A percentile compares a stretch with the other conserved stretches of the same genome.
Conservation (phyloP, 2,113 vertebrate species). For the Lepidothrix coronata region DNA sequence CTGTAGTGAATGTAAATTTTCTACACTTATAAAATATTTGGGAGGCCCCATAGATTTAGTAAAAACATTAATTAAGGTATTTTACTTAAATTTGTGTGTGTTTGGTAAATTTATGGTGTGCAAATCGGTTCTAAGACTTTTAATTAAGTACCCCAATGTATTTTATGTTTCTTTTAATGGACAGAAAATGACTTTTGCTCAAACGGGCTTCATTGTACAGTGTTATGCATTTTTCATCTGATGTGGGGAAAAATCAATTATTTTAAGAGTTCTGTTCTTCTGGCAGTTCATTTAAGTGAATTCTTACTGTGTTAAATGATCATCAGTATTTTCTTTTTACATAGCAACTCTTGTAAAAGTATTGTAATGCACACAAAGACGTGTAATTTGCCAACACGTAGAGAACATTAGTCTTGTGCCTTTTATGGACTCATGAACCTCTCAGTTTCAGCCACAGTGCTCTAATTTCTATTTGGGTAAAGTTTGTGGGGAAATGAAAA, state of each 20-base stretch:
- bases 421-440: conserved; percentile 26
- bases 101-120: conserved; percentile 64
- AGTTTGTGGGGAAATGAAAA: conserved; percentile 41
- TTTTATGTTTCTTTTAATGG: conserved; percentile 77
- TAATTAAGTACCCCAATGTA: conserved; percentile 66
- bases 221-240: conserved; percentile 74
- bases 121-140: conserved; percentile 49
- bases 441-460: conserved; percentile 17
- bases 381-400: conserved; percentile 61
- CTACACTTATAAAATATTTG: neutral
- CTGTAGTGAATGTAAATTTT: neutral
- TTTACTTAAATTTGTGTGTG: conserved; percentile 42
- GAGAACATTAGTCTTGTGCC: conserved; percentile 66
- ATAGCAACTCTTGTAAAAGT: conserved; percentile 71
- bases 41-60: neutral
- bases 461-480: conserved; percentile 60
- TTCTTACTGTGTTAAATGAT: conserved; percentile 73
- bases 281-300: conserved; percentile 77
- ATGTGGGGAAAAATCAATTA: conserved; percentile 75
- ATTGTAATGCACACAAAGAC: conserved; percentile 59
- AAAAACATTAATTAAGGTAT: conserved; percentile 22
- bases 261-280: conserved; percentile 74
- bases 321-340: conserved; percentile 71
- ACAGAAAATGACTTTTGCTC: conserved; percentile 76
- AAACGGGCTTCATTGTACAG: conserved; percentile 66